phyloP scores from a whole-genome alignment of 2,797 vertebrate species.

The Melanogrammus aeglefinus region DNA sequence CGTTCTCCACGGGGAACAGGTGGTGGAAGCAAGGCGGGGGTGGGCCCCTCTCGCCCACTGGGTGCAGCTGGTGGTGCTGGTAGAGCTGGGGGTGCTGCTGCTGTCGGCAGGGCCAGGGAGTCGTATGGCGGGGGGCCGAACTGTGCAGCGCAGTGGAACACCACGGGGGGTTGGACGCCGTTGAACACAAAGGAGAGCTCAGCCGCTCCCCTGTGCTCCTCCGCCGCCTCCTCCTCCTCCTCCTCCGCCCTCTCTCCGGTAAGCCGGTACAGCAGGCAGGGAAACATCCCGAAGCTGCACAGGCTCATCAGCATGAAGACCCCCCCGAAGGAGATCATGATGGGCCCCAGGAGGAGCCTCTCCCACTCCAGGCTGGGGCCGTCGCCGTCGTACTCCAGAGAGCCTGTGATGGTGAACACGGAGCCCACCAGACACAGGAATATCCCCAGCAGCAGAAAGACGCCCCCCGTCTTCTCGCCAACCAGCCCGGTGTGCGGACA shows the following conservation, averaged over 20 bases:
- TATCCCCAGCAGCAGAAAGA: constrained; percentile 79
- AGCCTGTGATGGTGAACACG: constrained; percentile 78
- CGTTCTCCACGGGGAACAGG: constrained; percentile 65
- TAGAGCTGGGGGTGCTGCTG: not conserved
- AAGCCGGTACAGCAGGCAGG: constrained; percentile 67
- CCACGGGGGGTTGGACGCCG: constrained; percentile 74
- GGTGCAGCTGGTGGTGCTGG: not conserved
- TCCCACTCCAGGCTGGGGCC: constrained; percentile 1
- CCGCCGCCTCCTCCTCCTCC: constrained; percentile 27
- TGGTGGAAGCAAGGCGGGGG: constrained; percentile 61
- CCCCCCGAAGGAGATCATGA: constrained; percentile 78
- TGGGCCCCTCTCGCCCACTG: not conserved
- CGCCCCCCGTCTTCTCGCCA: constrained; percentile 72
- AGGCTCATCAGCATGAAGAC: constrained; percentile 79
- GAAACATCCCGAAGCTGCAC: constrained; percentile 76
- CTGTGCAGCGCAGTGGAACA: constrained; percentile 63
- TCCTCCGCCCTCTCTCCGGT: constrained; percentile 50
- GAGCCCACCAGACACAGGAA: constrained; percentile 78
- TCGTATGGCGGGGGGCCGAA: constrained; percentile 31
- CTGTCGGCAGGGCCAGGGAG: not conserved
- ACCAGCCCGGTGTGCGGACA: constrained; percentile 63
- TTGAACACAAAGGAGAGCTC: constrained; percentile 74
- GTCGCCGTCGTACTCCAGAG: constrained; percentile 71
- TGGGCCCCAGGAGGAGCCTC: constrained; percentile 74
- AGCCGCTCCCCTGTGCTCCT: not conserved